Evolutionary conservation across 2,888 invertebrate species (phyloP).

Genomic region (Chaetogeoica ovagalla): DNA sequence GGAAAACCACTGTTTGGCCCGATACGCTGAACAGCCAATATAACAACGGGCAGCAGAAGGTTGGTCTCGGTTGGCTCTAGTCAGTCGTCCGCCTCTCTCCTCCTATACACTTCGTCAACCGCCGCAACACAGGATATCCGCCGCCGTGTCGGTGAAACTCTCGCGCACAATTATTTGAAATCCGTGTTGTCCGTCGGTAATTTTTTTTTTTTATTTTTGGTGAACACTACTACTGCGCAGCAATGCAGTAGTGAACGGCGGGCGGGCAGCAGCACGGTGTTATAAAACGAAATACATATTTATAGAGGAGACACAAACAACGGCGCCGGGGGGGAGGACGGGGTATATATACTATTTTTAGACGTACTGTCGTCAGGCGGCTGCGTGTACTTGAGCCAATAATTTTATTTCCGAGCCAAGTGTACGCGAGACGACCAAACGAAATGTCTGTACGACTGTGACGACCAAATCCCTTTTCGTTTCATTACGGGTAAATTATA

Average conservation of each 20-base stretch:
- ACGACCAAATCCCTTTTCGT: neutral
- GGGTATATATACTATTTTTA: slow-evolving; percentile 32
- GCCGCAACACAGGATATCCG: slow-evolving; percentile 33
- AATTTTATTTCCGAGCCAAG: slow-evolving; percentile 42
- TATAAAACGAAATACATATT: slow-evolving; percentile 18
- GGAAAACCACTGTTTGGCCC: too few species aligned
- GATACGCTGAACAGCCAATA: too few species aligned
- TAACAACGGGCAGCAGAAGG: too few species aligned
- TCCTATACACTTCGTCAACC: too few species aligned
- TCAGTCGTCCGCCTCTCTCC: too few species aligned
- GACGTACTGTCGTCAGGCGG: slow-evolving; percentile 13
- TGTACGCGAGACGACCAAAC: slow-evolving; percentile 8
- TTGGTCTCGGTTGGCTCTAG: too few species aligned
- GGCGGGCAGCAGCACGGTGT: neutral
- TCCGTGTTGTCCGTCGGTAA: neutral
- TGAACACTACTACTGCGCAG: neutral
- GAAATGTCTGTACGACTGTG: neutral
- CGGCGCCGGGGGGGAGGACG: neutral
- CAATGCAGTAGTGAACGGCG: neutral
- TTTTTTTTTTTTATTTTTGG: slow-evolving; percentile 14
- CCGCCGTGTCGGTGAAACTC: slow-evolving; percentile 26
- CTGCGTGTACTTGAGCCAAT: slow-evolving; percentile 24
- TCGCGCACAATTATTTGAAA: neutral
- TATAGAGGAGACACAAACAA: slow-evolving; percentile 39
- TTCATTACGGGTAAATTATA: neutral